phyloP scores from a whole-genome alignment of 2,888 invertebrate species.

The Xestia xanthographa region DNA sequence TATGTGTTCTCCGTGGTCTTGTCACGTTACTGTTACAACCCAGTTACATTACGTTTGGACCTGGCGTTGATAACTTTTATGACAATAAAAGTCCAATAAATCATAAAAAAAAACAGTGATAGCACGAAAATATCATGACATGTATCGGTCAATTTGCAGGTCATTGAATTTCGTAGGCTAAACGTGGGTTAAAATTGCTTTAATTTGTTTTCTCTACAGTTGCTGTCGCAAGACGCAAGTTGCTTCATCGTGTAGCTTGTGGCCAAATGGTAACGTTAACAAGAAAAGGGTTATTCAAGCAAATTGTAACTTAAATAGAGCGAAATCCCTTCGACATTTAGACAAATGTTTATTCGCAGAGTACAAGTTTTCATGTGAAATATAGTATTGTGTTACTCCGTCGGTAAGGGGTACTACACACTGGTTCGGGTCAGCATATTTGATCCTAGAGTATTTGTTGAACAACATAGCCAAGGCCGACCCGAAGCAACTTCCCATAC shows the following conservation, averaged over 20 bases:
- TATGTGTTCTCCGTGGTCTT: background rate
- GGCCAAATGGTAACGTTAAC: background rate
- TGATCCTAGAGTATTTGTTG: background rate
- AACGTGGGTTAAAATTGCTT: no score
- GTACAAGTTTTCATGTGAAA: constrained; percentile 13
- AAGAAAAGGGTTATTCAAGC: background rate
- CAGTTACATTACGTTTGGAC: no score
- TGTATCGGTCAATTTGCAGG: no score
- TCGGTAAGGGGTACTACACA: background rate
- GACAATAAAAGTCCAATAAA: no score
- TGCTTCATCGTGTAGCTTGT: background rate
- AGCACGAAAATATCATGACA: no score
- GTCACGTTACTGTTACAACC: background rate
- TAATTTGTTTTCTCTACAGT: background rate
- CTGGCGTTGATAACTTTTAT: no score
- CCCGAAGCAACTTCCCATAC: background rate
- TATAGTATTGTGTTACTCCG: constrained; percentile 22
- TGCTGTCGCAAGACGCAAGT: background rate
- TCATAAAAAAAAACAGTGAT: no score
- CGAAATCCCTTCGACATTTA: background rate
- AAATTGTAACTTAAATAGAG: constrained; percentile 1
- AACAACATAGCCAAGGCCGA: background rate
- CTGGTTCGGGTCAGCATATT: background rate
- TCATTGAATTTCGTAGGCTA: background rate
- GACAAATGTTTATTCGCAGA: constrained; percentile 5